Evolutionary conservation across 2,797 vertebrate genomes (phyloP).

Genomic region (Erethizon dorsatum): DNA sequence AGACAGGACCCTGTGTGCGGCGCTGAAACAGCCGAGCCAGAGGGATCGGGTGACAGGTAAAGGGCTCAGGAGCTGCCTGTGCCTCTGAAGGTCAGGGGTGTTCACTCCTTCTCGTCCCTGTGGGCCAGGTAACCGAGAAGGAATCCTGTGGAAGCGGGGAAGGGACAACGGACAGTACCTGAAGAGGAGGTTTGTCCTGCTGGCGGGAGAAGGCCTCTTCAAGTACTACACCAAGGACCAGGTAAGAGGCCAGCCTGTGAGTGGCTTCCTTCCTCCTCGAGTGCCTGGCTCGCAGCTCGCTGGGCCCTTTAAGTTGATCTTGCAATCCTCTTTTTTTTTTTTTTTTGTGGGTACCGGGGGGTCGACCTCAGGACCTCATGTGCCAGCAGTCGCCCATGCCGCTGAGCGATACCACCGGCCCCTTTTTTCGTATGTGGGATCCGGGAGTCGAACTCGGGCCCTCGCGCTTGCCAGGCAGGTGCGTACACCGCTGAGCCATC

Average conservation of each 20-base stretch:
- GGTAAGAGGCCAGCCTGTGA: slow-evolving; percentile 89
- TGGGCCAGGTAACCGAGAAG: slow-evolving; percentile 91
- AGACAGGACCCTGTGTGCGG: background rate
- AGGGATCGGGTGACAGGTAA: background rate
- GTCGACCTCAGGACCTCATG: no score
- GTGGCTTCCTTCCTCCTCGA: background rate
- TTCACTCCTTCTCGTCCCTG: background rate
- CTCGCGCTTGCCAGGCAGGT: no score
- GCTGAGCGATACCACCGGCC: no score
- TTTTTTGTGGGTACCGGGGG: no score
- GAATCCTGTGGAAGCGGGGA: slow-evolving; percentile 95
- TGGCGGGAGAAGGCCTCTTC: slow-evolving; percentile 93
- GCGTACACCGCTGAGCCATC: no score
- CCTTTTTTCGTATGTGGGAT: no score
- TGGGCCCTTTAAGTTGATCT: background rate
- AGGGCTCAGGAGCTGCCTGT: background rate
- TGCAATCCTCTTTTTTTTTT: background rate
- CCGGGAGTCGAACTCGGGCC: no score
- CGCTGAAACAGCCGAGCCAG: background rate
- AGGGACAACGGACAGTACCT: slow-evolving; percentile 93
- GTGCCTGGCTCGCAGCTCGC: background rate
- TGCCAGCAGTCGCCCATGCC: no score
- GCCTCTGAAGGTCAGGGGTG: background rate
- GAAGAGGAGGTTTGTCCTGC: slow-evolving; percentile 94
- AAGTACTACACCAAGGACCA: slow-evolving; percentile 95